Evolutionary conservation across 2,797 vertebrate species (phyloP).

Genomic region (Parauchenoglanis ngamensis): DNA sequence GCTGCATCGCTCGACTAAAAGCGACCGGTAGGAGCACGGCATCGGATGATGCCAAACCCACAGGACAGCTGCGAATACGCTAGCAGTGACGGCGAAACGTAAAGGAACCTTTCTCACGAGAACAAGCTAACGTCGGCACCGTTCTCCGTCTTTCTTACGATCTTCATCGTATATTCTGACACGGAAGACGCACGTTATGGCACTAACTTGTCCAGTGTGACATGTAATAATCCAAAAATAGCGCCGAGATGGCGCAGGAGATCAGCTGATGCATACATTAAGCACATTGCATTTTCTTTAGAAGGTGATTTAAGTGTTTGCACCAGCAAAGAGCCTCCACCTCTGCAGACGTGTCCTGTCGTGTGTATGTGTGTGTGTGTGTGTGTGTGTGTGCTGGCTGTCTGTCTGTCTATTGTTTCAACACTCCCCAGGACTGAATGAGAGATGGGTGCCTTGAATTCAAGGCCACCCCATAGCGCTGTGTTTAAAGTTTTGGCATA

Average conservation of each 20-base stretch:
- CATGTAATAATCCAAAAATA: neutral
- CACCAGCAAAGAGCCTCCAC: slow-evolving; percentile 55
- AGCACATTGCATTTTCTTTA: neutral
- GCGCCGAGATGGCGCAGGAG: too few relatives aligned
- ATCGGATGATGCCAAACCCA: neutral
- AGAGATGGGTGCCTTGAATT: slow-evolving; percentile 62
- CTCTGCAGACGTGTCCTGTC: slow-evolving; percentile 58
- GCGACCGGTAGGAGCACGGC: neutral
- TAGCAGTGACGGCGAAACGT: neutral
- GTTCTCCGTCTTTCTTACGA: neutral
- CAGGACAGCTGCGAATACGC: neutral
- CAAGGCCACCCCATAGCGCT: slow-evolving; percentile 70
- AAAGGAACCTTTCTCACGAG: neutral
- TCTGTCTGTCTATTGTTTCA: neutral
- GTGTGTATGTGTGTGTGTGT: slow-evolving; percentile 1
- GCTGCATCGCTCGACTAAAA: neutral
- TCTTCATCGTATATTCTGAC: too few relatives aligned
- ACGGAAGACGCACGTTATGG: too few relatives aligned
- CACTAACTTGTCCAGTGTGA: neutral
- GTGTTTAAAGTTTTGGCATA: slow-evolving; percentile 77
- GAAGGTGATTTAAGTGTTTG: neutral
- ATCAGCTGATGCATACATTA: neutral
- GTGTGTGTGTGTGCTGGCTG: slow-evolving; percentile 7
- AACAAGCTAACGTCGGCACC: neutral
- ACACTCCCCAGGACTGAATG: slow-evolving; percentile 26